Conservation (phyloP, 2,113 vertebrate genomes). For the Elgaria multicarinata region DNA sequence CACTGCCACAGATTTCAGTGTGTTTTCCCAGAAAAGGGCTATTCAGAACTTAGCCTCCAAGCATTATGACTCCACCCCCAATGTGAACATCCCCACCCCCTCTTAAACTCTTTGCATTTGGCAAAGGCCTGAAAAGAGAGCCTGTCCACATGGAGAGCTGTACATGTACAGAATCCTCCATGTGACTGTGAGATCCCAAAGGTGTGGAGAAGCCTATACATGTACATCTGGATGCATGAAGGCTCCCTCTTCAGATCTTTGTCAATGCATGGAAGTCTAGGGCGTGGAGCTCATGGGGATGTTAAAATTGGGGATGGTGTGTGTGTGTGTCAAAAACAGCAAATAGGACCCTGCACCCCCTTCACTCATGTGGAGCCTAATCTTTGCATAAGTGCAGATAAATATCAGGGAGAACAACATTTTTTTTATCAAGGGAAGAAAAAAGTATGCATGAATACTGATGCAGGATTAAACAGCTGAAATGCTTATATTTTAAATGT, state of each 20-base stretch:
- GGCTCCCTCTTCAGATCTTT: background rate
- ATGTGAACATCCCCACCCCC: too few species aligned
- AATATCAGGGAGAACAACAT: background rate
- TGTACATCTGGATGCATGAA: too few species aligned
- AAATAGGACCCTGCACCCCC: background rate
- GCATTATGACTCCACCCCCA: too few species aligned
- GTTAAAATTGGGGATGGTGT: background rate
- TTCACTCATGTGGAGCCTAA: background rate
- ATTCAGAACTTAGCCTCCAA: too few species aligned
- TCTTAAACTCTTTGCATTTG: too few species aligned
- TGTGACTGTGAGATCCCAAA: too few species aligned
- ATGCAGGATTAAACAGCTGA: background rate
- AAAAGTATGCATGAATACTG: background rate
- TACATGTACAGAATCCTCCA: too few species aligned
- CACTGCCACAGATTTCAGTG: background rate
- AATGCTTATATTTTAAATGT: background rate
- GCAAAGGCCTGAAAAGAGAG: too few species aligned
- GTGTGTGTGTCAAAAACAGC: background rate
- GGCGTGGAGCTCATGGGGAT: background rate
- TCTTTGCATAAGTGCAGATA: background rate
- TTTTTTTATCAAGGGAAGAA: background rate
- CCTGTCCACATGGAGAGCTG: too few species aligned
- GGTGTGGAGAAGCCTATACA: too few species aligned
- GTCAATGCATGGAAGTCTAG: background rate
- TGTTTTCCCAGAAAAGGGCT: background rate